Evolutionary conservation across 2,113 vertebrate species (phyloP).

Genomic region (Phaethornis superciliosus): DNA sequence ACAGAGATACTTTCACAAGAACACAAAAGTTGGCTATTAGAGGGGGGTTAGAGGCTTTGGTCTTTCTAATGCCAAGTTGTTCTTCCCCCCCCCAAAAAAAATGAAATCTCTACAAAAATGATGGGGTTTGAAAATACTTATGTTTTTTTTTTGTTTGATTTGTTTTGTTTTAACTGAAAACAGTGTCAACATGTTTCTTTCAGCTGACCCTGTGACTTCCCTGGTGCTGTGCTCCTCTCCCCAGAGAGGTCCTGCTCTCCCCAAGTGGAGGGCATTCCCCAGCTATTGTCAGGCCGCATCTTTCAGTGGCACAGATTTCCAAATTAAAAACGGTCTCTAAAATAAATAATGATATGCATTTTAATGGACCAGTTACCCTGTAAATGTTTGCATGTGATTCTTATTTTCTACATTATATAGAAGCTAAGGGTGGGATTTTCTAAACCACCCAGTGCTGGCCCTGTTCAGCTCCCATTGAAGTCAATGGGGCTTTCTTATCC

Average conservation of each 20-base stretch:
- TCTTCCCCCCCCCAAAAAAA: neutral
- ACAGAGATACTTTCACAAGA: neutral
- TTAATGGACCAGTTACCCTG: neutral
- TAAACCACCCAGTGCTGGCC: conserved; percentile 34
- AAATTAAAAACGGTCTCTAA: neutral
- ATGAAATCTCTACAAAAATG: neutral
- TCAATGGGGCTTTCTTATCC: conserved; percentile 23
- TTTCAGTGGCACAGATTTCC: conserved; percentile 14
- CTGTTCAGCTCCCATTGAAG: conserved; percentile 21
- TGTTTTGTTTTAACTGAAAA: accelerated
- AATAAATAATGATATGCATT: neutral
- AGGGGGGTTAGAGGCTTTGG: neutral
- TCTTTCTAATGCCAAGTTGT: neutral
- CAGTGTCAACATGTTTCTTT: neutral
- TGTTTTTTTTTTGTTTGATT: neutral
- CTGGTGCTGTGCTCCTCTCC: neutral
- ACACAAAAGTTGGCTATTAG: neutral
- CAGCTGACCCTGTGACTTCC: neutral
- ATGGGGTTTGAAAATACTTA: neutral
- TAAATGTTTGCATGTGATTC: conserved; percentile 35
- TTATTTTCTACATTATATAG: conserved; percentile 6
- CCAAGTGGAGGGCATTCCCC: neutral
- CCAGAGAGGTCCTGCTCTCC: neutral
- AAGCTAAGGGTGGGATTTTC: conserved; percentile 40
- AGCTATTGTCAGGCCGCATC: neutral